Base-by-base conservation (phyloP, 1,140 invertebrate genomes). In the Mycetomoellerius zeteki region DNA sequence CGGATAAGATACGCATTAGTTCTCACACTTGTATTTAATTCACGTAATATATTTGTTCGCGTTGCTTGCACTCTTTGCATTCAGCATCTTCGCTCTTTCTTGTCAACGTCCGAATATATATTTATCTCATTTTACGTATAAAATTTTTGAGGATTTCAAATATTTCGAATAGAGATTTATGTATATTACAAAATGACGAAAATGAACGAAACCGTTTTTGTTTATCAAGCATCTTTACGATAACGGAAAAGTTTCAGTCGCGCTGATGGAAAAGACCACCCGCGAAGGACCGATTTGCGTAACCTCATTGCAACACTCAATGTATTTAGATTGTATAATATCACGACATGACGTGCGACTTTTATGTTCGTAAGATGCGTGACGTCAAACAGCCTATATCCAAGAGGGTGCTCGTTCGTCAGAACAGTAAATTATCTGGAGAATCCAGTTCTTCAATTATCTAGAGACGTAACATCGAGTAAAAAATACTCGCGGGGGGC, bases 211-310 rank as follows among this genome's bases (percentile, higher is more conserved):
- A 69, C 3, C 4, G 19, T 67, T 67, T 67, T 21, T 16, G 1
- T 67, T 33, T 21, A 3, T 7, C n/a, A 33, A 0, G 14, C 54
- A 21, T 60, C 4, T 43, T 62, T 77, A 43, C 8, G 12, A 73
- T 37, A 65, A 14, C 30, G 4, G 21, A 3, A 19, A 24, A 10
- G 33, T 67, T 52, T n/a, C 19, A n/a, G 6, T 52, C 5, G 19
- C 33, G 21, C 64, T 10, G 0, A 33, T 30, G 3, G 43, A 82
- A 72, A 47, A 73, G 54, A 84, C 24, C 80, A 33, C 67, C 80
- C 24, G 67, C 54, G 50, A 62, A 75, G 52, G 8, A 37, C 16
- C 6, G 24, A 2, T 16, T 69, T 84, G 54, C 58, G 69, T 24
- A 72, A 58, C 8, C 16, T 10, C 1, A 50, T 33, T 30, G 71